Percentiles rank a stretch among this genome's conserved stretches.
Evolutionary conservation across 2,888 invertebrate genomes (phyloP).

Genomic region (Aelia acuminata): DNA sequence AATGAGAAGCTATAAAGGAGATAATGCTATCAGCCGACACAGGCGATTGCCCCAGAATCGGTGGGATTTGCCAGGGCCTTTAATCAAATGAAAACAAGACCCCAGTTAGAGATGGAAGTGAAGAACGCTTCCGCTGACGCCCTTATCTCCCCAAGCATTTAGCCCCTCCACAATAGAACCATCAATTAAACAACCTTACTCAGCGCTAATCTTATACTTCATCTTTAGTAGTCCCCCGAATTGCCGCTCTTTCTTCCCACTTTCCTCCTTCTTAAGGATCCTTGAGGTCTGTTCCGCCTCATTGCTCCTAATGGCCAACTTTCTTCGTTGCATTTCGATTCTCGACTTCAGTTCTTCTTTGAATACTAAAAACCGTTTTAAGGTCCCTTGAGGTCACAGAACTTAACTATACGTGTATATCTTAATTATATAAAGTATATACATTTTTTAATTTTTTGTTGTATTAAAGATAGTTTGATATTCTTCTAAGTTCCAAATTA

Average conservation of each 20-base stretch:
- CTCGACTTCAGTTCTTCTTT: neutral
- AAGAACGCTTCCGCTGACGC: conserved; percentile 11
- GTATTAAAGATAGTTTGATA: too few species aligned
- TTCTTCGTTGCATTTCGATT: conserved; percentile 29
- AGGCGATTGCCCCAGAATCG: conserved; percentile 34
- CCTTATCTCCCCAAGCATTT: conserved; percentile 21
- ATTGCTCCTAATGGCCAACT: conserved; percentile 33
- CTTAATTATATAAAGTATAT: too few species aligned
- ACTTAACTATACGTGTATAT: too few species aligned
- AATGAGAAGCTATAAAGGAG: conserved; percentile 34
- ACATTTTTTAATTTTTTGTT: too few species aligned
- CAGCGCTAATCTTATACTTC: conserved; percentile 31
- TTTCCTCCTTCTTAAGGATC: conserved; percentile 23
- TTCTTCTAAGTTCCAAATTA: too few species aligned
- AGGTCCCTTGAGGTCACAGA: neutral
- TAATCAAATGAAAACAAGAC: conserved; percentile 39
- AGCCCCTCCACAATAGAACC: conserved; percentile 20
- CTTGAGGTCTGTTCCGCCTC: conserved; percentile 24
- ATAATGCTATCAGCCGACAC: conserved; percentile 47
- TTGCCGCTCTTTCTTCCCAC: conserved; percentile 10
- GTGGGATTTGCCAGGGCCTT: conserved; percentile 5
- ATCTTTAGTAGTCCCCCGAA: conserved; percentile 16
- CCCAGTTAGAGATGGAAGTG: neutral
- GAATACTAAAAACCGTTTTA: conserved; percentile 2
- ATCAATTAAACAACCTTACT: conserved; percentile 30